A percentile compares a stretch with the other conserved stretches of the same genome.
Evolutionary conservation across 2,797 vertebrate species (phyloP).

Genomic region (Danio kyathit): DNA sequence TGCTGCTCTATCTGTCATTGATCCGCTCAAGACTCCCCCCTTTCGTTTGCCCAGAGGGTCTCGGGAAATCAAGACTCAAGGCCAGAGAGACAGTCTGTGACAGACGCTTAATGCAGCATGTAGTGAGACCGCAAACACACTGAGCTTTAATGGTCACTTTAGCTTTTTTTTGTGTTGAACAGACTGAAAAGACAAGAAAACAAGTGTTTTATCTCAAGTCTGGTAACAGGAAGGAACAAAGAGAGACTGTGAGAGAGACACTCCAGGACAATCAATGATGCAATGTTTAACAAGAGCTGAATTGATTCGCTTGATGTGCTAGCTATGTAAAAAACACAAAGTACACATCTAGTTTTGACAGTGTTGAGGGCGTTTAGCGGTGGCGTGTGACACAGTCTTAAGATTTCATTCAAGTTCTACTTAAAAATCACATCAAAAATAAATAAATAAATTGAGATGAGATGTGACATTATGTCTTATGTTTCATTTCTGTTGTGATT

Average conservation of each 20-base stretch:
- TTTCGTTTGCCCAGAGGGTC: constrained; percentile 30
- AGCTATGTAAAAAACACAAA: constrained; percentile 11
- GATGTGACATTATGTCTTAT: too few relatives aligned
- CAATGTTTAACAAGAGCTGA: constrained; percentile 49
- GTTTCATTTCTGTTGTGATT: too few relatives aligned
- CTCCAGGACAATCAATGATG: constrained; percentile 39
- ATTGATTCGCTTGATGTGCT: constrained; percentile 39
- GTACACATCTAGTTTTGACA: constrained; percentile 3
- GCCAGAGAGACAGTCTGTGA: constrained; percentile 36
- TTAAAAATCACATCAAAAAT: not conserved
- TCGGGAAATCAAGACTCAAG: constrained; percentile 49
- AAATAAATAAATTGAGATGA: not conserved
- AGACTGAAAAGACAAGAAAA: constrained; percentile 29
- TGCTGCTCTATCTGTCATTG: constrained; percentile 17
- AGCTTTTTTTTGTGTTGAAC: constrained; percentile 26
- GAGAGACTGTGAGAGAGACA: constrained; percentile 20
- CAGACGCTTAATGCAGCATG: constrained; percentile 17
- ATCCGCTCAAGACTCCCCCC: constrained; percentile 15
- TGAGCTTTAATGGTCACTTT: constrained; percentile 47
- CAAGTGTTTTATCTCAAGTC: constrained; percentile 27
- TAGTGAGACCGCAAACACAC: constrained; percentile 13
- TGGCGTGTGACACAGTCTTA: not conserved
- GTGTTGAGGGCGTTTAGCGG: not conserved
- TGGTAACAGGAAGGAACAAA: constrained; percentile 33
- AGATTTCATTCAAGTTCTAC: not conserved